These are phyloP conservation scores for Drepanosiphum platanoidis DNA, from an alignment of 2,888 invertebrate genomes.

Conservation along the genomic window DNA sequence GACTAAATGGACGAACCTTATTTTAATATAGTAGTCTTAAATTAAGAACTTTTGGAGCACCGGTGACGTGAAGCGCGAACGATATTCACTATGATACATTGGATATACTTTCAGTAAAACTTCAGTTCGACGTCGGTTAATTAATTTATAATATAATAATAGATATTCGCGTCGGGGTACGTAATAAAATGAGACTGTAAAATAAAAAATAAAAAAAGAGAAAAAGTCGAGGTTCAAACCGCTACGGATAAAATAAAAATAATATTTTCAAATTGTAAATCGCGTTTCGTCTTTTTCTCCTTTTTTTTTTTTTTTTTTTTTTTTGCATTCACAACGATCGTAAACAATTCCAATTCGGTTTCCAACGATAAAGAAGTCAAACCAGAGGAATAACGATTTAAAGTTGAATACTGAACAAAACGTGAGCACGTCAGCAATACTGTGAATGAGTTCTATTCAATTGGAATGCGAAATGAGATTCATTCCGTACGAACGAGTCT, in stretches of 20 bases:
- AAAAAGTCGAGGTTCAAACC: background rate
- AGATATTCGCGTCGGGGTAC: background rate
- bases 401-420: constrained; percentile 30
- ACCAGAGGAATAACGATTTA: constrained; percentile 39
- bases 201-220: background rate
- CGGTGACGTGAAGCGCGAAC: background rate
- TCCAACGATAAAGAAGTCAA: constrained; percentile 39
- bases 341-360: constrained; percentile 13
- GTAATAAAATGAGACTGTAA: background rate
- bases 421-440: constrained; percentile 7
- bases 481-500: constrained; percentile 40
- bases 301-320: too few species aligned
- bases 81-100: background rate
- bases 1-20: background rate
- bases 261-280: background rate
- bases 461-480: constrained; percentile 55
- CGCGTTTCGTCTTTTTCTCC: background rate
- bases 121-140: background rate
- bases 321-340: background rate
- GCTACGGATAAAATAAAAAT: background rate
- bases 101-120: background rate
- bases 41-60: background rate
- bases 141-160: background rate
- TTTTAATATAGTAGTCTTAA: background rate
- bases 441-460: constrained; percentile 42